Percentiles rank a stretch among this genome's conserved stretches.
These are phyloP conservation scores for Edolisoma coerulescens DNA, from an alignment of 2,113 vertebrate genomes.

Conservation along the genomic window DNA sequence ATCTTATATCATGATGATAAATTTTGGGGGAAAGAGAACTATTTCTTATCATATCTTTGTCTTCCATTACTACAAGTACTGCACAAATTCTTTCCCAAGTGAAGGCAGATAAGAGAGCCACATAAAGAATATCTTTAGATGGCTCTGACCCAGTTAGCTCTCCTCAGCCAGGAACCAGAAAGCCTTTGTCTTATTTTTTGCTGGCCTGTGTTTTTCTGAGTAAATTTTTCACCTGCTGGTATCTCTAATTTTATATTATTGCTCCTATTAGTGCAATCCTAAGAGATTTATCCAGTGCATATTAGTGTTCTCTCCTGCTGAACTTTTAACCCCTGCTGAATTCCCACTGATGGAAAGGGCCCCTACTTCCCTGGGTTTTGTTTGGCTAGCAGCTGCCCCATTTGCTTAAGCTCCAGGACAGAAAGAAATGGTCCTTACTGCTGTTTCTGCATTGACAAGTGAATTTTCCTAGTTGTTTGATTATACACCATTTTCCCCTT, in stretches of 20 bases:
- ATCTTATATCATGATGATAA: not conserved
- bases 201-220: not conserved
- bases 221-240: not conserved
- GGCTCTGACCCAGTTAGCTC: constrained; percentile 30
- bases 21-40: not conserved
- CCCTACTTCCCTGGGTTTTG: not conserved
- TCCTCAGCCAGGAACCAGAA: not conserved
- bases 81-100: not conserved
- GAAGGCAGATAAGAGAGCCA: not conserved
- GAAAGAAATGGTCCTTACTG: not conserved
- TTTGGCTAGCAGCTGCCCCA: not conserved
- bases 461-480: not conserved
- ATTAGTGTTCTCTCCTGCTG: not conserved
- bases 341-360: not conserved
- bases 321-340: not conserved
- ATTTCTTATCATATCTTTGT: not conserved
- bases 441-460: not conserved
- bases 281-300: not conserved
- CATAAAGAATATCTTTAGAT: not conserved
- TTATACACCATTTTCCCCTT: not conserved
- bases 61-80: not conserved
- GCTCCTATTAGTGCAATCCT: not conserved
- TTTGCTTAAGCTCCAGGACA: not conserved
- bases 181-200: not conserved
- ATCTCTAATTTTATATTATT: constrained; percentile 4